These are phyloP conservation scores for Merluccius polli DNA, from an alignment of 2,797 vertebrate genomes.

Conservation along the genomic window DNA sequence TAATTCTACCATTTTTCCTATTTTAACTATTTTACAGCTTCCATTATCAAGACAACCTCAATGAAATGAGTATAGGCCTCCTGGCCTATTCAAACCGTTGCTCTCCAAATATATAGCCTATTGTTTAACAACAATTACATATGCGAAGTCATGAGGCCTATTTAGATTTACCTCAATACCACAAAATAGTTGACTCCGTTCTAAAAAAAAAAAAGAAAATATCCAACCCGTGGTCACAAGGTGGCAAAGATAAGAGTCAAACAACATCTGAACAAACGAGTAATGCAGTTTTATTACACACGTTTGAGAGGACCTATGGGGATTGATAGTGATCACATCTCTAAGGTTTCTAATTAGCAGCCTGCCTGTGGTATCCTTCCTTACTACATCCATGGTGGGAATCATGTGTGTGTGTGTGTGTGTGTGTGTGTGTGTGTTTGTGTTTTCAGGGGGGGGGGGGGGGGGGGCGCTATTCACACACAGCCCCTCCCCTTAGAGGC, in stretches of 20 bases:
- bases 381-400: slow-evolving; percentile 47
- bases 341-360: slow-evolving; percentile 39
- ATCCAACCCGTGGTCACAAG: background rate
- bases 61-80: background rate
- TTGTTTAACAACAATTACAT: background rate
- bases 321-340: slow-evolving; percentile 37
- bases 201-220: background rate
- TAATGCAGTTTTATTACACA: background rate
- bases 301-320: background rate
- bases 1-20: background rate
- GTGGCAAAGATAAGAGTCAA: background rate
- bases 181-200: background rate
- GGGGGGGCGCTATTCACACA: slow-evolving; percentile 40
- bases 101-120: no score
- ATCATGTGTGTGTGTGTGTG: slow-evolving; percentile 24
- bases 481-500: slow-evolving; percentile 48
- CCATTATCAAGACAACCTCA: background rate
- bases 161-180: background rate
- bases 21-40: background rate
- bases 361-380: slow-evolving; percentile 22
- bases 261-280: background rate
- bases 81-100: background rate
- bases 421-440: slow-evolving; percentile 12
- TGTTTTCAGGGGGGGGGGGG: background rate
- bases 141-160: background rate